A percentile compares a stretch with the other conserved stretches of the same genome.
Evolutionary conservation across 2,113 vertebrate species (phyloP).

Genomic region (Ursus arctos): DNA sequence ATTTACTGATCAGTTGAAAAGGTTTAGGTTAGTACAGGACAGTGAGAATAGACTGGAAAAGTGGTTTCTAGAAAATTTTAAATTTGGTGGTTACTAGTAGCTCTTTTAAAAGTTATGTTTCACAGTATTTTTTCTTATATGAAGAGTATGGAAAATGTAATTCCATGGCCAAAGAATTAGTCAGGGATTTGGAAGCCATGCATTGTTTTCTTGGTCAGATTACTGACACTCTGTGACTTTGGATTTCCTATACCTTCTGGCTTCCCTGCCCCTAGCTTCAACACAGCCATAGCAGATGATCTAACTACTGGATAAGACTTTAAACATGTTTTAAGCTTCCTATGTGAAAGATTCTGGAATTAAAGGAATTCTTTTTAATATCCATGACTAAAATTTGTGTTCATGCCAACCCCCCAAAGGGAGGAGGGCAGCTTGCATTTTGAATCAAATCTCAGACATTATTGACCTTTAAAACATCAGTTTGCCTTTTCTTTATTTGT

Average conservation of each 20-base stretch:
- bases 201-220: not conserved
- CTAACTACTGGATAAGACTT: not conserved
- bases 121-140: not conserved
- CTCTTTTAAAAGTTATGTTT: conserved; percentile 27
- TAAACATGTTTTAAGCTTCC: not conserved
- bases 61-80: not conserved
- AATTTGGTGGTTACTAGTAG: not conserved
- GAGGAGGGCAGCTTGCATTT: not conserved
- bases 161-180: not conserved
- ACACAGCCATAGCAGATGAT: not conserved
- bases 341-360: not conserved
- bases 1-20: not conserved
- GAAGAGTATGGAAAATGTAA: not conserved
- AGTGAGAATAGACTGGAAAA: not conserved
- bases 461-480: conserved; percentile 50
- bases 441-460: not conserved
- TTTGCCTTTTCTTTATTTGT: conserved; percentile 53
- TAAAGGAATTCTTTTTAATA: conserved; percentile 40
- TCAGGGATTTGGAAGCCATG: not conserved
- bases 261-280: not conserved
- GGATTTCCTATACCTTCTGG: not conserved
- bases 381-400: not conserved
- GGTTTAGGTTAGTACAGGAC: not conserved
- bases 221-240: not conserved
- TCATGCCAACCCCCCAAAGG: not conserved